Base-by-base conservation (phyloP, 2,888 invertebrate genomes). In the Meganola albula region DNA sequence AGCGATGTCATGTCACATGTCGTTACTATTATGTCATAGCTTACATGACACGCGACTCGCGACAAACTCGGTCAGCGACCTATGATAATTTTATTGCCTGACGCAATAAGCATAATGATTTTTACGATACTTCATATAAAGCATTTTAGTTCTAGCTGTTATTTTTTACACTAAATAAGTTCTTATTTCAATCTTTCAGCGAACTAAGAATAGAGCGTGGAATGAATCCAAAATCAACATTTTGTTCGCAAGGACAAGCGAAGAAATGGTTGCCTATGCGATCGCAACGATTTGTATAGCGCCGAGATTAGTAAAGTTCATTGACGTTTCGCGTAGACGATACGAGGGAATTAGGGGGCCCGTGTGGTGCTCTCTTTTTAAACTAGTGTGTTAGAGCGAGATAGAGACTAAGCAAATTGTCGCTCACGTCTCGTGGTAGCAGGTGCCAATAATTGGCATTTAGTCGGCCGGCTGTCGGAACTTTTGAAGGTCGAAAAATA, bases 401-500 rank as follows among this genome's bases (percentile, higher is more conserved):
- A 71, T 37, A 50, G 40, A 44, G 48, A 43, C 67, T 65, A n/a
- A 70, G 66, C 63, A 60, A 73, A 82, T 77, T 78, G 68, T 76
- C 78, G 70, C 66, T 42, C 44, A 45, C 62, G 69, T 74, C 62
- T 72, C 70, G 53, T 66, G 66, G 80, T 65, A 74, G 72, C 84
- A 83, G 84, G 82, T 84, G 84, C 58, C 55, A 57, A 72, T 74
- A 65, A 83, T 78, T 75, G 69, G 60, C 63, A 57, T 72, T 73
- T 63, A 67, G 66, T 62, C 69, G 63, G 68, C 63, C 62, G 63
- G 51, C 67, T 59, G 69, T 69, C 73, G 75, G 70, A 78, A 80
- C 75, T 79, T 75, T 77, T 75, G 75, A 84, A 84, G 82, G 84
- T 83, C 75, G 69, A 79, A 77, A 82, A 80, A 69, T 68, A 71